phyloP scores from a whole-genome alignment of 1,140 invertebrate genomes.

The Periplaneta americana region DNA sequence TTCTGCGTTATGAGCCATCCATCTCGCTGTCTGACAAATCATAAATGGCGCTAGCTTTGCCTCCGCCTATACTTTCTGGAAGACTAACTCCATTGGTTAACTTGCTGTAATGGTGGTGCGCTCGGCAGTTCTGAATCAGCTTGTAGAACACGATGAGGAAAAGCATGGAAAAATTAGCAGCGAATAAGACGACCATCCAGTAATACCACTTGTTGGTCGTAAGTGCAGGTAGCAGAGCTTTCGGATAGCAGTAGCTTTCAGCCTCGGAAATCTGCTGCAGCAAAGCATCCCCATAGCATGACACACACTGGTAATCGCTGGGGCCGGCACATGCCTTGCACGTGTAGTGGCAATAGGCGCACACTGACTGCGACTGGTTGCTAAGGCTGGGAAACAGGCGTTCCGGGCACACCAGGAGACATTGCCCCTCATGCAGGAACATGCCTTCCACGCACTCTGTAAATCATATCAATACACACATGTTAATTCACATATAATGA shows the following conservation, averaged over 20 bases:
- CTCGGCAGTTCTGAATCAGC: neutral
- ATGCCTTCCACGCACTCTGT: slow-evolving; percentile 39
- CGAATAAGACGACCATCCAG: slow-evolving; percentile 28
- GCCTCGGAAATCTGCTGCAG: slow-evolving; percentile 26
- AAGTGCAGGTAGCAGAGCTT: slow-evolving; percentile 28
- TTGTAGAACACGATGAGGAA: neutral
- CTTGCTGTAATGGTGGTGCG: neutral
- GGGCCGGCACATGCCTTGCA: slow-evolving; percentile 49
- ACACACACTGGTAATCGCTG: slow-evolving; percentile 47
- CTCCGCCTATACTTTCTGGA: neutral
- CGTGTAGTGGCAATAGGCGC: slow-evolving; percentile 50
- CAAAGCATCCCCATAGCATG: slow-evolving; percentile 45
- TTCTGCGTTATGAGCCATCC: neutral
- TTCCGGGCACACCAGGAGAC: slow-evolving; percentile 40
- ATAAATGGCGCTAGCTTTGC: neutral
- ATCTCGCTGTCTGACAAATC: neutral
- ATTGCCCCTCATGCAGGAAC: slow-evolving; percentile 35
- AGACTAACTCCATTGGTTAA: neutral
- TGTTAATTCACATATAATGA: neutral
- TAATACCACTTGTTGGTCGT: slow-evolving; percentile 32
- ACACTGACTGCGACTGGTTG: slow-evolving; percentile 25
- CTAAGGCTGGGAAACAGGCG: slow-evolving; percentile 21
- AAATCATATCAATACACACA: slow-evolving; percentile 25
- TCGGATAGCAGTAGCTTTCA: slow-evolving; percentile 38
- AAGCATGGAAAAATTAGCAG: slow-evolving; percentile 18